phyloP scores from a whole-genome alignment of 2,888 invertebrate genomes.

The Rotaria magnacalcarata region DNA sequence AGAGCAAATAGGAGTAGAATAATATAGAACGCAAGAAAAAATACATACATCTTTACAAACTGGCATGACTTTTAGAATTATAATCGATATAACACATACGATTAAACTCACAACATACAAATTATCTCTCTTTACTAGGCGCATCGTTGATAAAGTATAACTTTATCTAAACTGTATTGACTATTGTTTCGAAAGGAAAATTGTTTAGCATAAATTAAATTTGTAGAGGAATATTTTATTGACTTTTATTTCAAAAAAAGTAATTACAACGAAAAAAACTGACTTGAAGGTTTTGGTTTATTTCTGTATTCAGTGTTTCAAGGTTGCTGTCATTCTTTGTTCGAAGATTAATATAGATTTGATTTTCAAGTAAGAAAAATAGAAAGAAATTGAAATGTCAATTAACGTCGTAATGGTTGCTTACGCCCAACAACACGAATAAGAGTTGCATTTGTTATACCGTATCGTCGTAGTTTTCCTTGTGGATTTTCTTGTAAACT shows the following conservation, averaged over 20 bases:
- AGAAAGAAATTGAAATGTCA: background rate
- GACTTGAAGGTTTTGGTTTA: too few species aligned
- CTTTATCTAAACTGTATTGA: too few species aligned
- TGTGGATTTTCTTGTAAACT: conserved; percentile 41
- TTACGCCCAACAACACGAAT: conserved; percentile 43
- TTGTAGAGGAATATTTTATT: too few species aligned
- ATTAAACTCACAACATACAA: too few species aligned
- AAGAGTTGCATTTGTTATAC: conserved; percentile 40
- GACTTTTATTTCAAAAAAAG: too few species aligned
- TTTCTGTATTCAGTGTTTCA: background rate
- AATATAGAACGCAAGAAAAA: background rate
- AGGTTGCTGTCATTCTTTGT: background rate
- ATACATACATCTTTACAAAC: background rate
- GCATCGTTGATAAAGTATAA: too few species aligned
- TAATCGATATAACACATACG: background rate
- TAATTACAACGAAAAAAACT: too few species aligned
- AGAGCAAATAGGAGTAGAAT: background rate
- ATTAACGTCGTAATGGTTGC: background rate
- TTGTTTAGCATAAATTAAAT: too few species aligned
- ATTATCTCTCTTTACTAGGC: too few species aligned
- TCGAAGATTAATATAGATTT: background rate
- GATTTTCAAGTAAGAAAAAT: background rate
- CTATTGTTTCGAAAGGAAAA: too few species aligned
- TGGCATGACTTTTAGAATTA: background rate
- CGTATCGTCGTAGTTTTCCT: conserved; percentile 36